phyloP scores from a whole-genome alignment of 2,888 invertebrate genomes.

The Caenorhabditis panamensis region DNA sequence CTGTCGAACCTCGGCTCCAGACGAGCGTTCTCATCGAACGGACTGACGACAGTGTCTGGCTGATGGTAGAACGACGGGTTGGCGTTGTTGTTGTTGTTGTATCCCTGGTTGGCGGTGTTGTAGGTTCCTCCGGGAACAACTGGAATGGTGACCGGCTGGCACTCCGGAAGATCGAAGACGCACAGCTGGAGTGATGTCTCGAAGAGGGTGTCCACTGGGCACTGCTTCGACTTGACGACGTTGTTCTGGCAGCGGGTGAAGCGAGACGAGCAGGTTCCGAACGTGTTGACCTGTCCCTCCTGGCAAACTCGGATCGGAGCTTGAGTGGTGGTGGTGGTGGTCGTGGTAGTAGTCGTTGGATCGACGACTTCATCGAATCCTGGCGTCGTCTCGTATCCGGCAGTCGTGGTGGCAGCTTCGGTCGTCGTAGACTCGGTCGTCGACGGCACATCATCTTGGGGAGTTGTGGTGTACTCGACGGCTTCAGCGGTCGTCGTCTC shows the following conservation, averaged over 20 bases:
- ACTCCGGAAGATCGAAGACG: slow-evolving; percentile 65
- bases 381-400: slow-evolving; percentile 14
- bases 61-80: neutral
- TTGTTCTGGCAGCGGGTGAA: slow-evolving; percentile 59
- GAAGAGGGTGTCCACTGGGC: slow-evolving; percentile 68
- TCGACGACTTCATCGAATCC: slow-evolving; percentile 33
- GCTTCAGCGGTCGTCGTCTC: neutral
- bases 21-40: slow-evolving; percentile 42
- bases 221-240: slow-evolving; percentile 45
- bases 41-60: slow-evolving; percentile 40
- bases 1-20: slow-evolving; percentile 30
- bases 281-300: slow-evolving; percentile 48
- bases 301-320: slow-evolving; percentile 42
- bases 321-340: too few relatives aligned
- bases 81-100: neutral
- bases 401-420: too few relatives aligned
- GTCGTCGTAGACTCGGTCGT: slow-evolving; percentile 3
- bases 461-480: slow-evolving; percentile 12
- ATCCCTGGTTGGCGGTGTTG: neutral
- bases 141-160: slow-evolving; percentile 53
- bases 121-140: slow-evolving; percentile 8
- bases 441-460: slow-evolving; percentile 4
- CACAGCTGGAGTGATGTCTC: slow-evolving; percentile 64
- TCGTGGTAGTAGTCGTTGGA: neutral
- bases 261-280: slow-evolving; percentile 62